phyloP scores from a whole-genome alignment of 2,113 vertebrate species.

The Gopherus evgoodei region DNA sequence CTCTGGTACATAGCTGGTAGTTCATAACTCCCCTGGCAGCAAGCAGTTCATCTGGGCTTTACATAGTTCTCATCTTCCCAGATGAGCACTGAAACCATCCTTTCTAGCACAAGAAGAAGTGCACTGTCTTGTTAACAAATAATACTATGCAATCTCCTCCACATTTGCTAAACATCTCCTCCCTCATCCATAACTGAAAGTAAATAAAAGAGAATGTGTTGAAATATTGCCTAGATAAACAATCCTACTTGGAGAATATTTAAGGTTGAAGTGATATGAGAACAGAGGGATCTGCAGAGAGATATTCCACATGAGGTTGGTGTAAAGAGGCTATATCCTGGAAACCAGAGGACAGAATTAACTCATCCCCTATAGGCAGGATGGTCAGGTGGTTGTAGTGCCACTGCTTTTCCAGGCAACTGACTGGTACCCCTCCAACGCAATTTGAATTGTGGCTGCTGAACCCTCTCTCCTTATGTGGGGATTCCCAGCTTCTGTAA shows the following conservation, averaged over 20 bases:
- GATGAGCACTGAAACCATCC: not conserved
- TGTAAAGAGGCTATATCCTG: not conserved
- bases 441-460: not conserved
- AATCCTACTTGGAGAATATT: not conserved
- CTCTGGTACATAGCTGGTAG: not conserved
- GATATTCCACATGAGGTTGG: fast-evolving
- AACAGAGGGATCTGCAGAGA: not conserved
- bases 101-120: not conserved
- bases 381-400: not conserved
- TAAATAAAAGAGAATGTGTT: not conserved
- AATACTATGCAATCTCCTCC: not conserved
- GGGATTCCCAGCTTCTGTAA: too few relatives aligned
- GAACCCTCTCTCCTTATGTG: not conserved
- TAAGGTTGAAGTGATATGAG: not conserved
- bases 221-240: not conserved
- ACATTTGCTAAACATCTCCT: not conserved
- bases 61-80: not conserved
- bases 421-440: not conserved
- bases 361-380: not conserved
- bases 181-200: not conserved
- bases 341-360: not conserved
- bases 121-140: not conserved
- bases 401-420: not conserved
- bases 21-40: not conserved
- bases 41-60: not conserved